Percentiles rank a stretch among this genome's conserved stretches.
Evolutionary conservation across 2,888 invertebrate species (phyloP).

Genomic region (Phlogophora meticulosa): DNA sequence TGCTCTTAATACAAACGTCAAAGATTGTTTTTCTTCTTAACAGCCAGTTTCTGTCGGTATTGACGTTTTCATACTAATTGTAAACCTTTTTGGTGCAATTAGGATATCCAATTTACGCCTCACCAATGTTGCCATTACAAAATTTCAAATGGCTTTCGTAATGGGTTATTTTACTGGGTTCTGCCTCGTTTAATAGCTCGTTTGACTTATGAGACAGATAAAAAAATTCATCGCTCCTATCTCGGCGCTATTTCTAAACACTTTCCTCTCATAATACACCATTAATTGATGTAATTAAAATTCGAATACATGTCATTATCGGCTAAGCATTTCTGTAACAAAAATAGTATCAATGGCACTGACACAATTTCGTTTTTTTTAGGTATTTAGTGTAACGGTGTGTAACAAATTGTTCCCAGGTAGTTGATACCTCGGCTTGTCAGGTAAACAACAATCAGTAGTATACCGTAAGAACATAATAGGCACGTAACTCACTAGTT

Average conservation of each 20-base stretch:
- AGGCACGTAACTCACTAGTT: conserved; percentile 66
- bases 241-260: conserved; percentile 29
- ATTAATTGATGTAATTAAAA: conserved; percentile 56
- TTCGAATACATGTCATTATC: conserved; percentile 39
- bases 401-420: conserved; percentile 56
- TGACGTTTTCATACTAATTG: conserved; percentile 28
- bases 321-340: conserved; percentile 23
- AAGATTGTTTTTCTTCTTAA: conserved; percentile 19
- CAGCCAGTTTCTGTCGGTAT: conserved; percentile 15
- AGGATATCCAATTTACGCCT: conserved; percentile 29
- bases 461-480: conserved; percentile 70
- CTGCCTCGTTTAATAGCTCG: conserved; percentile 39
- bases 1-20: conserved; percentile 34
- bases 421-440: conserved; percentile 68
- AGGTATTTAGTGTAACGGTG: conserved; percentile 75
- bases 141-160: conserved; percentile 47
- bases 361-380: conserved; percentile 72
- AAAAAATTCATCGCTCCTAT: conserved; percentile 39
- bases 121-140: conserved; percentile 41
- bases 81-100: conserved; percentile 32
- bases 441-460: conserved; percentile 69
- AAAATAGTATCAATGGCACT: conserved; percentile 62
- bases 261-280: conserved; percentile 14
- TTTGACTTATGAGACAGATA: conserved; percentile 51
- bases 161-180: conserved; percentile 50